A percentile compares a stretch with the other conserved stretches of the same genome.
These are phyloP conservation scores for Eretmochelys imbricata DNA, from an alignment of 2,113 vertebrate species.

Conservation along the genomic window DNA sequence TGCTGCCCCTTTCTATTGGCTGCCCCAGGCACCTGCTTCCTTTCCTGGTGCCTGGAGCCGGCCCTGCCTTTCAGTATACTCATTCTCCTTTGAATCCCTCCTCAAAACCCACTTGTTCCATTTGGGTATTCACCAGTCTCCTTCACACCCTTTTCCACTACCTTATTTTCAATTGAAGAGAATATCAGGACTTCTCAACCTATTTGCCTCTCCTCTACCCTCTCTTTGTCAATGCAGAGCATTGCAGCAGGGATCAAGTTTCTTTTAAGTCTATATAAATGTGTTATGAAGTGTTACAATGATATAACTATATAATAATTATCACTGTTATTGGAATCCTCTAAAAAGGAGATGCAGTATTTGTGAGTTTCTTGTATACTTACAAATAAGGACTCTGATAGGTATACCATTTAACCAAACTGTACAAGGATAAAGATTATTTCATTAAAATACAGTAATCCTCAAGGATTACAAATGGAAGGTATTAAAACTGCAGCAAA, in stretches of 20 bases:
- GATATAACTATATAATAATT: background rate
- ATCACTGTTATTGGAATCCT: background rate
- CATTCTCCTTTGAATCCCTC: background rate
- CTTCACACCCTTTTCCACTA: background rate
- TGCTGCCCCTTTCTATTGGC: too few relatives aligned
- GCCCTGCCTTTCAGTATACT: background rate
- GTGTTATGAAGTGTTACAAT: background rate
- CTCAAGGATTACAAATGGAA: background rate
- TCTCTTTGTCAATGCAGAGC: background rate
- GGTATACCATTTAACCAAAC: background rate
- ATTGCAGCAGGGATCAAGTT: background rate
- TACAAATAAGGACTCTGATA: background rate
- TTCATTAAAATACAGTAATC: background rate
- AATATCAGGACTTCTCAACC: background rate
- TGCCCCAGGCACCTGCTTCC: too few relatives aligned
- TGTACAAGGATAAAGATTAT: background rate
- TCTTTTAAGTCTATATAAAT: background rate
- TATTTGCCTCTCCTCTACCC: background rate
- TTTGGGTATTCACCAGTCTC: background rate
- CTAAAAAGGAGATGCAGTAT: background rate
- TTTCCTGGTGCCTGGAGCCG: too few relatives aligned
- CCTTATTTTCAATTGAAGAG: background rate
- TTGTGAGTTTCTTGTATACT: background rate
- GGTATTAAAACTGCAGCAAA: background rate
- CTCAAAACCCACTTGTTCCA: background rate